Conservation (phyloP, 2,888 invertebrate genomes). For the Tyria jacobaeae region DNA sequence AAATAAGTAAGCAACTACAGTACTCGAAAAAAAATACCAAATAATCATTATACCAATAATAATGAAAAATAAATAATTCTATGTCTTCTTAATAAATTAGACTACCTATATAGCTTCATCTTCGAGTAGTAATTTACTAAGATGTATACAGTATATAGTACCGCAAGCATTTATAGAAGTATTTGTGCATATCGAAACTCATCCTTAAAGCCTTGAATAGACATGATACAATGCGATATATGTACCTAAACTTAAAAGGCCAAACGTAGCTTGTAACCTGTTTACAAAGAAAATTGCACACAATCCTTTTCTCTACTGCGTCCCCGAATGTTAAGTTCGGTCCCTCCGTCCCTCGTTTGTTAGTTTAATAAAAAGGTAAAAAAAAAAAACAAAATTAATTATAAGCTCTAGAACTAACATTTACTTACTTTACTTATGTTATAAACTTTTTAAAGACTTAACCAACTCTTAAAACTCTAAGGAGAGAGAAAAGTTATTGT, state of each 20-base stretch:
- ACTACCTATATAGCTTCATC: not conserved
- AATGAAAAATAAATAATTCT: not conserved
- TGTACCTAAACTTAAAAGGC: slow-evolving; percentile 16
- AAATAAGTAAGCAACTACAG: too few species aligned
- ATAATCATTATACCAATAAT: too few species aligned
- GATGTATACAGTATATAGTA: not conserved
- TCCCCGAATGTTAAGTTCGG: slow-evolving; percentile 14
- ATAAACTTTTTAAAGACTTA: too few species aligned
- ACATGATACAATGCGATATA: slow-evolving; percentile 4
- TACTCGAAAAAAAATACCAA: too few species aligned
- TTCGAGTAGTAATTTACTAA: slow-evolving; percentile 3
- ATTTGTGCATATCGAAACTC: not conserved
- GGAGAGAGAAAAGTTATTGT: too few species aligned
- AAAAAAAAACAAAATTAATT: too few species aligned
- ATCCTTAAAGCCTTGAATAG: slow-evolving; percentile 5
- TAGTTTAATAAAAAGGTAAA: too few species aligned
- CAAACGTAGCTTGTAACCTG: slow-evolving; percentile 17
- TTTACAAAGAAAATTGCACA: slow-evolving; percentile 33
- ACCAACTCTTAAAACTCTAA: too few species aligned
- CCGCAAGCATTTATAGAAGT: slow-evolving; percentile 8
- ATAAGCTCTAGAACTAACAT: too few species aligned
- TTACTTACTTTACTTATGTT: too few species aligned
- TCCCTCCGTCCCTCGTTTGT: slow-evolving; percentile 14
- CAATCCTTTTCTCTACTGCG: slow-evolving; percentile 25
- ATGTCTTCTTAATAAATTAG: not conserved